Conservation (phyloP, 2,888 invertebrate genomes). For the Apodemia mormo region DNA sequence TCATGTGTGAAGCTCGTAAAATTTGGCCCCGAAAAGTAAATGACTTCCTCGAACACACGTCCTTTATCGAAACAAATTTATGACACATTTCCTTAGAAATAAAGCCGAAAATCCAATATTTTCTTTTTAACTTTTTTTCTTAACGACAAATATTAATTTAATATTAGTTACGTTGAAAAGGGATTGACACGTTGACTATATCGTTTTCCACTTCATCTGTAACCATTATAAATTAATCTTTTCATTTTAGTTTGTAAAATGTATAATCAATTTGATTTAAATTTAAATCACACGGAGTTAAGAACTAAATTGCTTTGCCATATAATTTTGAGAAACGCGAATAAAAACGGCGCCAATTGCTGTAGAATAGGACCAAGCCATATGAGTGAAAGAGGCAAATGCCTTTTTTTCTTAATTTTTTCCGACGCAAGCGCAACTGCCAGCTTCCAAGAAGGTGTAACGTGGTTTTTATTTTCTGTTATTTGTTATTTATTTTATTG, state of each 20-base stretch:
- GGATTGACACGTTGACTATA: constrained; percentile 74
- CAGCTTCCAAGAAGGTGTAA: constrained; percentile 80
- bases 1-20: constrained; percentile 60
- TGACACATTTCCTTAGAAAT: constrained; percentile 33
- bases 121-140: constrained; percentile 40
- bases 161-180: constrained; percentile 73
- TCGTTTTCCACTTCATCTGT: constrained; percentile 77
- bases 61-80: constrained; percentile 22
- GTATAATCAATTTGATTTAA: constrained; percentile 19
- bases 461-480: constrained; percentile 73
- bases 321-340: constrained; percentile 26
- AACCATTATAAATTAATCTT: constrained; percentile 60
- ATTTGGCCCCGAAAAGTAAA: constrained; percentile 45
- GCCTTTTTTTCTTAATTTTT: constrained; percentile 54
- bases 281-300: constrained; percentile 10
- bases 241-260: constrained; percentile 32
- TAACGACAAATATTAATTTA: constrained; percentile 67
- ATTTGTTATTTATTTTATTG: constrained; percentile 80
- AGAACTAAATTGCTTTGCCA: constrained; percentile 21
- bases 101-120: constrained; percentile 49
- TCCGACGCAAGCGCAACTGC: constrained; percentile 59
- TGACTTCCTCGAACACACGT: constrained; percentile 50
- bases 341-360: constrained; percentile 49
- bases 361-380: constrained; percentile 51
- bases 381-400: constrained; percentile 45